A percentile compares a stretch with the other conserved stretches of the same genome.
Conservation (phyloP, 2,888 invertebrate genomes). For the Lampropteryx suffumata region DNA sequence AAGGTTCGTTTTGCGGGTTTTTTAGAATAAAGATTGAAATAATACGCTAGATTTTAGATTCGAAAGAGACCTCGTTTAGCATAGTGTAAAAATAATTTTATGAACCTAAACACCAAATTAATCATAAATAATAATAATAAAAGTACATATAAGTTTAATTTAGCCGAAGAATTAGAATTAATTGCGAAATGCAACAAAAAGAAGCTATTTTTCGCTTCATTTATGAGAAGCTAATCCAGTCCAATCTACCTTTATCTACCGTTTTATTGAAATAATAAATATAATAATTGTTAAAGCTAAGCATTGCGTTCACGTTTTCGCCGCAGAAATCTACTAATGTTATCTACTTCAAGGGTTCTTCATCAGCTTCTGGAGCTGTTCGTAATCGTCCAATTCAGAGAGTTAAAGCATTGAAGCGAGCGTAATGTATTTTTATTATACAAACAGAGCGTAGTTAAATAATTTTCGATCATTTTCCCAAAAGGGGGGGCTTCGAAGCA, state of each 20-base stretch:
- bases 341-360: conserved; percentile 18
- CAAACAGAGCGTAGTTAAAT: conserved; percentile 20
- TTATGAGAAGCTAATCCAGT: conserved; percentile 26
- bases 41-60: conserved; percentile 47
- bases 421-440: conserved; percentile 20
- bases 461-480: conserved; percentile 25
- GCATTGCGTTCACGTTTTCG: conserved; percentile 26
- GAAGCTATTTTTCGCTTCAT: conserved; percentile 26
- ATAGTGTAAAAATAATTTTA: conserved; percentile 56
- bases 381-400: conserved; percentile 21
- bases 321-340: conserved; percentile 14
- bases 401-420: conserved; percentile 16
- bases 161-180: conserved; percentile 39
- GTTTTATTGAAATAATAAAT: conserved; percentile 4
- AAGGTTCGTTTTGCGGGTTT: conserved; percentile 19
- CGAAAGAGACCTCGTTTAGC: conserved; percentile 41
- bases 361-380: conserved; percentile 12
- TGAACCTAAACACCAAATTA: conserved; percentile 77
- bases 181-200: conserved; percentile 32
- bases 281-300: conserved; percentile 18
- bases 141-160: conserved; percentile 44
- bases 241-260: conserved; percentile 22
- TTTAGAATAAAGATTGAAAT: conserved; percentile 26
- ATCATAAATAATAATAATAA: conserved; percentile 55
- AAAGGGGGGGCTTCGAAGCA: conserved; percentile 25